These are phyloP conservation scores for Entomobrya proxima DNA, from an alignment of 2,888 invertebrate species.

Conservation along the genomic window DNA sequence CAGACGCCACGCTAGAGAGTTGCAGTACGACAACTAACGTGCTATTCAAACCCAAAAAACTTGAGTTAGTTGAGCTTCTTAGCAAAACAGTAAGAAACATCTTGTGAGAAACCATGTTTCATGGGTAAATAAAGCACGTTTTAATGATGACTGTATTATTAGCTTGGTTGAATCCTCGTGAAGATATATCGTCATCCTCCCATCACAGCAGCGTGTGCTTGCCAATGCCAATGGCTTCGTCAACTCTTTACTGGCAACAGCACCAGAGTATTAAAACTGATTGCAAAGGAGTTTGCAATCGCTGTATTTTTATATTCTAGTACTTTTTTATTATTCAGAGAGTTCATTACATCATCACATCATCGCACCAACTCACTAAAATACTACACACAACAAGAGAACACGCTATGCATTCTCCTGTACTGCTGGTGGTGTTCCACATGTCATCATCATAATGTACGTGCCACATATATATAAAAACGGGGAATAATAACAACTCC, in stretches of 20 bases:
- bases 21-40: too few species aligned
- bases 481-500: neutral
- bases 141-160: neutral
- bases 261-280: neutral
- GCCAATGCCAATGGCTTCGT: conserved; percentile 1
- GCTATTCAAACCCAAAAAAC: neutral
- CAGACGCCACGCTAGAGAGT: too few species aligned
- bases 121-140: neutral
- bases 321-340: neutral
- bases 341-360: neutral
- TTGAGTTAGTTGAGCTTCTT: neutral
- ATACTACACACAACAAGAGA: neutral
- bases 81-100: neutral
- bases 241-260: neutral
- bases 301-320: neutral
- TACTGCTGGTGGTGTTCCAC: neutral
- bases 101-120: neutral
- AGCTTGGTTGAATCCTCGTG: neutral
- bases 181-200: neutral
- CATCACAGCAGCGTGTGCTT: conserved; percentile 16
- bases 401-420: neutral
- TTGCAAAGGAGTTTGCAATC: neutral
- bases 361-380: conserved; percentile 7
- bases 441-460: conserved; percentile 11
- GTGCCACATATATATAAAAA: neutral